A percentile compares a stretch with the other conserved stretches of the same genome.
Evolutionary conservation across 2,113 vertebrate genomes (phyloP).

Genomic region (Lasiurus borealis): DNA sequence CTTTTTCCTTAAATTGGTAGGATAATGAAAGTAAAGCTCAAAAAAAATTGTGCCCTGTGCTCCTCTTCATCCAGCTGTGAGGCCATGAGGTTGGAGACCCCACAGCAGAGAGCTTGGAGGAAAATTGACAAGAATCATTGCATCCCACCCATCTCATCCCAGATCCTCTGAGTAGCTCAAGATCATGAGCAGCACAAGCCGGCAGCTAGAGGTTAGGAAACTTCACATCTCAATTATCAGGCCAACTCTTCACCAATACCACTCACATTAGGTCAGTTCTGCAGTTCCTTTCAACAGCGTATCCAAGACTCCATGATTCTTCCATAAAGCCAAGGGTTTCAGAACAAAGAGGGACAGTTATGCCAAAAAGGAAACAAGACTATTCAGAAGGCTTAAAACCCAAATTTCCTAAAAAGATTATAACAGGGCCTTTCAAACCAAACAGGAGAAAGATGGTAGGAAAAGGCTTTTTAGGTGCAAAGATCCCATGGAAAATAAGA

Average conservation of each 20-base stretch:
- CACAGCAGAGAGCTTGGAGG: neutral
- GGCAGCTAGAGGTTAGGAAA: neutral
- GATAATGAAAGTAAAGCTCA: neutral
- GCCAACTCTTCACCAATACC: neutral
- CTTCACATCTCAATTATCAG: neutral
- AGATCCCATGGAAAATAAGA: too few species aligned
- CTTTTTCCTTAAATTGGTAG: neutral
- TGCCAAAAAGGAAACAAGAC: neutral
- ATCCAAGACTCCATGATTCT: neutral
- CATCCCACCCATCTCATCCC: neutral
- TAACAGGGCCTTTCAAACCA: too few species aligned
- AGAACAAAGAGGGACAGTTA: neutral
- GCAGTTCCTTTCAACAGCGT: neutral
- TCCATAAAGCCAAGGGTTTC: neutral
- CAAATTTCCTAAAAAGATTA: too few species aligned
- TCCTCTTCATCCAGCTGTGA: neutral
- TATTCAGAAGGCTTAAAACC: too few species aligned
- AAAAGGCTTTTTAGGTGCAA: too few species aligned
- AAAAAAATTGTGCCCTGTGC: neutral
- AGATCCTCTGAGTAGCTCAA: neutral
- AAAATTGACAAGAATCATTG: neutral
- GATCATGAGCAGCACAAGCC: neutral
- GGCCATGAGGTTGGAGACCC: neutral
- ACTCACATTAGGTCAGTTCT: neutral
- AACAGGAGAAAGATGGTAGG: too few species aligned